Percentiles rank a stretch among this genome's conserved stretches.
Evolutionary conservation across 2,797 vertebrate species (phyloP).

Genomic region (Chromobotia macracanthus): DNA sequence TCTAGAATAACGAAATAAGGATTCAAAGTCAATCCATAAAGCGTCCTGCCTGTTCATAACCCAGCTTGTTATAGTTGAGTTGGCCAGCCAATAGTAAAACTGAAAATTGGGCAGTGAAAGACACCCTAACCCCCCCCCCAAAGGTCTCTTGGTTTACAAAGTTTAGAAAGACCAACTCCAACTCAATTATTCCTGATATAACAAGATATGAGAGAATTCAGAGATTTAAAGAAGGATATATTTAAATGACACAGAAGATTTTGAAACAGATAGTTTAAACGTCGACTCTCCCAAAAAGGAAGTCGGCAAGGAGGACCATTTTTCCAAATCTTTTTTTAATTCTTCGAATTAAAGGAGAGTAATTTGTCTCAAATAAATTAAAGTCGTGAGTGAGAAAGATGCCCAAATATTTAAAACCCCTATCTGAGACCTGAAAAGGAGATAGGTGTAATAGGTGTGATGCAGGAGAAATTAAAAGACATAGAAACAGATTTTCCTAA

Average conservation of each 20-base stretch:
- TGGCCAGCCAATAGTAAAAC: background rate
- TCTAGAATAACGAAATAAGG: background rate
- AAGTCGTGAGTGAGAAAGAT: background rate
- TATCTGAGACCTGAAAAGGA: conserved; percentile 3
- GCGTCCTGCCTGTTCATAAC: conserved; percentile 9
- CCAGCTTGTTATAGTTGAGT: background rate
- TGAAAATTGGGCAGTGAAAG: background rate
- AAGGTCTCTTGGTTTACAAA: background rate
- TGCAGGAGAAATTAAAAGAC: background rate
- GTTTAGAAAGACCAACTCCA: conserved; percentile 8
- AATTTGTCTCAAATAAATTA: no score
- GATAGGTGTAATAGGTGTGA: background rate
- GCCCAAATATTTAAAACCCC: background rate
- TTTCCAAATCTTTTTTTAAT: background rate
- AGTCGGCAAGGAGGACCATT: background rate
- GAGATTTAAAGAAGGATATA: background rate
- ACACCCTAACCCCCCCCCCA: no score
- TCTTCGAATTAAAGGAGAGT: background rate
- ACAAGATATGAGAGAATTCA: background rate
- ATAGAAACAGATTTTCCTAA: background rate
- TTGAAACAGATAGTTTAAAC: background rate
- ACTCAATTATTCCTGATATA: conserved; percentile 1
- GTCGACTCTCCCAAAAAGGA: background rate
- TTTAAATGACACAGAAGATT: background rate
- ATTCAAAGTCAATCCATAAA: conserved; percentile 23